These are phyloP conservation scores for Stegana nigrithorax DNA, from an alignment of 2,888 invertebrate species.

Conservation along the genomic window DNA sequence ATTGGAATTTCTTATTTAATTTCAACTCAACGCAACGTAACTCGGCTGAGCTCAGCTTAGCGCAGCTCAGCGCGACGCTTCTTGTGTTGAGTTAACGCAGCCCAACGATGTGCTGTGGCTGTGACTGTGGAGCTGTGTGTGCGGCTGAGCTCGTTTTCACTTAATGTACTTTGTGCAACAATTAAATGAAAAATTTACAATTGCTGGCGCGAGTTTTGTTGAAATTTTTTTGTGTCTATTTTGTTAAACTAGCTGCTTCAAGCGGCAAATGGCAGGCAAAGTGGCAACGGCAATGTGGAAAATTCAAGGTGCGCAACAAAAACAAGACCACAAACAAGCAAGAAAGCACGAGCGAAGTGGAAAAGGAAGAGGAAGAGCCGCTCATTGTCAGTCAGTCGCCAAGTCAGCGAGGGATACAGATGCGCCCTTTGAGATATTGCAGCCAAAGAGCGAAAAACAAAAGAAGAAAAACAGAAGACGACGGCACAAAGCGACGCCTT, in stretches of 20 bases:
- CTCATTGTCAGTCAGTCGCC: slow-evolving; percentile 8
- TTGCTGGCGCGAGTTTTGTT: neutral
- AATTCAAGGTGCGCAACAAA: slow-evolving; percentile 43
- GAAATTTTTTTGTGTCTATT: neutral
- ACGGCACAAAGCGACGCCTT: neutral
- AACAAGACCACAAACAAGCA: too few relatives aligned
- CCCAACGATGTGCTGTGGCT: too few relatives aligned
- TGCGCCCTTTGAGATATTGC: neutral
- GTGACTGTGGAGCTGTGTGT: too few relatives aligned
- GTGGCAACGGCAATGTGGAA: too few relatives aligned
- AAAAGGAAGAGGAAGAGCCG: slow-evolving; percentile 27
- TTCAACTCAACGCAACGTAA: slow-evolving; percentile 20
- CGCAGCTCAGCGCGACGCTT: neutral
- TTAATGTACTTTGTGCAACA: neutral
- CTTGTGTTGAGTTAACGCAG: neutral
- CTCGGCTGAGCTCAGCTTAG: neutral
- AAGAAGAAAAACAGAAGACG: slow-evolving; percentile 7
- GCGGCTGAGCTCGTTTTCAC: neutral
- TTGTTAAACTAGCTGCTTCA: neutral
- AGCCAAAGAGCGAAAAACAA: slow-evolving; percentile 16
- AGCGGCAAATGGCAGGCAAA: too few relatives aligned
- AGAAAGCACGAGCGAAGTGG: too few relatives aligned
- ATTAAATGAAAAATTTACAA: slow-evolving; percentile 16
- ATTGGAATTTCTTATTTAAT: slow-evolving; percentile 42
- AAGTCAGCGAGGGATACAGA: neutral